Conservation (phyloP, 2,113 vertebrate species). For the Illadopsis cleaveri region DNA sequence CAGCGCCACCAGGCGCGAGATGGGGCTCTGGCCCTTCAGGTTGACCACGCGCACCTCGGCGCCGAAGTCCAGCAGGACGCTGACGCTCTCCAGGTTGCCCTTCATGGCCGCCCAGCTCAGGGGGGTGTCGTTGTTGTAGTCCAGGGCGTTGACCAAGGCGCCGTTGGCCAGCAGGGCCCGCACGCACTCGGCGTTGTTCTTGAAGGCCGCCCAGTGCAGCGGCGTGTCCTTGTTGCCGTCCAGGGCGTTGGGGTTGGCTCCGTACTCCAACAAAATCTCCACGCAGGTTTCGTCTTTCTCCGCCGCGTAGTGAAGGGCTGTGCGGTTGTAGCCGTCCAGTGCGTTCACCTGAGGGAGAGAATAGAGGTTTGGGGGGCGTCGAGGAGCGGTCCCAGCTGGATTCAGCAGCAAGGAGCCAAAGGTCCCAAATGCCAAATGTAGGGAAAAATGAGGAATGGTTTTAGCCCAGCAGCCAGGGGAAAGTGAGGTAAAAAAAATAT, state of each 20-base stretch:
- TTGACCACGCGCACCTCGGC: slow-evolving; percentile 90
- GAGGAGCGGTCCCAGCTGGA: accelerated
- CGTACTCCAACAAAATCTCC: slow-evolving; percentile 91
- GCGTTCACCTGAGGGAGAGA: slow-evolving; percentile 84
- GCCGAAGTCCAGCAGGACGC: slow-evolving; percentile 89
- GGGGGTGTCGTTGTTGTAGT: slow-evolving; percentile 94
- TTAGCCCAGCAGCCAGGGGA: not conserved
- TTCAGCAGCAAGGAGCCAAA: accelerated
- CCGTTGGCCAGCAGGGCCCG: slow-evolving; percentile 88
- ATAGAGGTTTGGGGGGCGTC: not conserved
- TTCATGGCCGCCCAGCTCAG: slow-evolving; percentile 98
- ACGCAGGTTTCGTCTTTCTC: slow-evolving; percentile 95
- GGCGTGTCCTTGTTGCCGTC: slow-evolving; percentile 97
- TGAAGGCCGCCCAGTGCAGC: slow-evolving; percentile 96
- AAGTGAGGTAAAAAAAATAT: not conserved
- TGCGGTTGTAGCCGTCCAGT: slow-evolving; percentile 95
- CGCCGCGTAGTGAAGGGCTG: slow-evolving; percentile 93
- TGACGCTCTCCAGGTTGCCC: slow-evolving; percentile 93
- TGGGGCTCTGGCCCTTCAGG: slow-evolving; percentile 91
- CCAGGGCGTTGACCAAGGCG: slow-evolving; percentile 85
- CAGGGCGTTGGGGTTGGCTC: slow-evolving; percentile 87
- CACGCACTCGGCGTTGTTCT: slow-evolving; percentile 91
- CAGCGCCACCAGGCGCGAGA: slow-evolving; percentile 87
- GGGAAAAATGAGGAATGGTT: not conserved
- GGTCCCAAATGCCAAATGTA: no score